A percentile compares a stretch with the other conserved stretches of the same genome.
phyloP scores from a whole-genome alignment of 2,113 vertebrate species.

The Psittacara wagleri region DNA sequence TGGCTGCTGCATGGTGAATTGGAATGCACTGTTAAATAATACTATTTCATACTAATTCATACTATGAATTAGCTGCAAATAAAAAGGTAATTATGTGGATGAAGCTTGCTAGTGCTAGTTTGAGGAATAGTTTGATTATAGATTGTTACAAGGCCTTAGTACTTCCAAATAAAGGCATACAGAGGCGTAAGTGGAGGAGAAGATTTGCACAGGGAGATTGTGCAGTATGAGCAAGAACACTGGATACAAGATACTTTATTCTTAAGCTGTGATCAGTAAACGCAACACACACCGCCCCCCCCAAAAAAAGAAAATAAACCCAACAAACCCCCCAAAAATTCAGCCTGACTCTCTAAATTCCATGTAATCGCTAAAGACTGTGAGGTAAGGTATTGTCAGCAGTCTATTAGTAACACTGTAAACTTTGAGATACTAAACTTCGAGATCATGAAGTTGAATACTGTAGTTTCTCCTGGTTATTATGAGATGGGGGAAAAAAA shows the following conservation, averaged over 20 bases:
- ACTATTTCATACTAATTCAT: not conserved
- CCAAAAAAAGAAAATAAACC: not conserved
- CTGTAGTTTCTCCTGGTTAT: not conserved
- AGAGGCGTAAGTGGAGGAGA: not conserved
- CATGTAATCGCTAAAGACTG: not conserved
- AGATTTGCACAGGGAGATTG: rapidly evolving
- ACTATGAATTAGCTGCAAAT: not conserved
- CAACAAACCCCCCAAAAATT: not conserved
- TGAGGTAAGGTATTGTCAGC: not conserved
- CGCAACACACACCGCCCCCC: not conserved
- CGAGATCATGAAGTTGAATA: not conserved
- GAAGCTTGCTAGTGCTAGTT: not conserved
- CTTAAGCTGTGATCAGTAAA: not conserved
- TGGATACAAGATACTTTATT: not conserved
- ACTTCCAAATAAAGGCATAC: not conserved
- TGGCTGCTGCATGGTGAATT: not conserved
- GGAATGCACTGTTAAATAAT: not conserved
- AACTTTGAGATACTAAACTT: not conserved
- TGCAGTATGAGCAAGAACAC: not conserved
- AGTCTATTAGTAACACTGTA: not conserved
- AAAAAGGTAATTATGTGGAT: not conserved
- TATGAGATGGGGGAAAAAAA: not conserved
- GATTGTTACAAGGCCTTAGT: not conserved
- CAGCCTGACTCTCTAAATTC: not conserved
- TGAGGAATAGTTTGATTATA: not conserved